phyloP scores from a whole-genome alignment of 2,888 invertebrate species.

The Ctena decussata region DNA sequence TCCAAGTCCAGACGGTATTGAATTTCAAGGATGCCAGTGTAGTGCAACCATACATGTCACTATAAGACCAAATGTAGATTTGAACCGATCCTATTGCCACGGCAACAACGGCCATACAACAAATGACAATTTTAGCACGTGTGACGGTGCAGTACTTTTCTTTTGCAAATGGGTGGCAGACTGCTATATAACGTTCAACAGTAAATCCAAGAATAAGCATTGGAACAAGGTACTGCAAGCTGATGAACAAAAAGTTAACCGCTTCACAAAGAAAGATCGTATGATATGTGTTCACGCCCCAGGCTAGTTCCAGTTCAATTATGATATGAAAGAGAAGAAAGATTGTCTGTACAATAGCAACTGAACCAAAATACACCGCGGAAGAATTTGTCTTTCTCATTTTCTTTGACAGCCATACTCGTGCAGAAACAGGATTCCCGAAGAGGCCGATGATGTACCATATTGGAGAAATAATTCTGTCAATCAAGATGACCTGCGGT shows the following conservation, averaged over 20 bases:
- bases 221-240: slow-evolving; percentile 85
- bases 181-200: slow-evolving; percentile 85
- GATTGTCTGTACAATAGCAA: slow-evolving; percentile 83
- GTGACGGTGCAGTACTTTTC: slow-evolving; percentile 84
- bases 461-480: slow-evolving; percentile 83
- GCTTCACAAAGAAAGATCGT: slow-evolving; percentile 77
- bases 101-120: slow-evolving; percentile 70
- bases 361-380: slow-evolving; percentile 85
- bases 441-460: slow-evolving; percentile 85
- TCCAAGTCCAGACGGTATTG: slow-evolving; percentile 83
- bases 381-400: slow-evolving; percentile 85
- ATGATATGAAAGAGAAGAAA: slow-evolving; percentile 83
- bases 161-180: slow-evolving; percentile 84
- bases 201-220: slow-evolving; percentile 85
- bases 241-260: slow-evolving; percentile 80
- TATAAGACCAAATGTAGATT: slow-evolving; percentile 83
- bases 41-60: slow-evolving; percentile 72
- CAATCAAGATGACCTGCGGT: slow-evolving; percentile 78
- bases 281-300: slow-evolving; percentile 80
- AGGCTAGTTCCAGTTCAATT: slow-evolving; percentile 84
- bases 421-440: slow-evolving; percentile 83
- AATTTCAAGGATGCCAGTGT: slow-evolving; percentile 70
- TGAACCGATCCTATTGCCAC: slow-evolving; percentile 77
- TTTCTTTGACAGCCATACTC: slow-evolving; percentile 84
- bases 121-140: slow-evolving; percentile 80